Conservation (phyloP, 1,140 invertebrate genomes). For the Holotrichia oblita region DNA sequence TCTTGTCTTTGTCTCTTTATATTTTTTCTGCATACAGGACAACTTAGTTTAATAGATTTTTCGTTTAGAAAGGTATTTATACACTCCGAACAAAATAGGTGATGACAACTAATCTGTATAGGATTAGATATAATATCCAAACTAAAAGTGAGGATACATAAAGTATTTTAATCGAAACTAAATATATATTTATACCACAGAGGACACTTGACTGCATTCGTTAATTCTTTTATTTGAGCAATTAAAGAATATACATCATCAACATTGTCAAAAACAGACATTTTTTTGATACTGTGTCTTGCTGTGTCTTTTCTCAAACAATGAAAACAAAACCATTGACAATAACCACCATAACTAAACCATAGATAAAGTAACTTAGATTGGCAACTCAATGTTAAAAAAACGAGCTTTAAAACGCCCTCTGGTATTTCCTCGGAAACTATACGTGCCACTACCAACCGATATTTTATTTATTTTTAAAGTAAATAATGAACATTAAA, state of each 20-base stretch:
- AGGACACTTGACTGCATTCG: neutral
- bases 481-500: too few relatives aligned
- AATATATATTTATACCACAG: neutral
- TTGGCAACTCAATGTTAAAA: too few relatives aligned
- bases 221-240: neutral
- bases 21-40: neutral
- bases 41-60: neutral
- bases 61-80: neutral
- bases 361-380: too few relatives aligned
- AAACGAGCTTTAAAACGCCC: too few relatives aligned
- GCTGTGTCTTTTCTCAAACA: too few relatives aligned
- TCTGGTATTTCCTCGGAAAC: too few relatives aligned
- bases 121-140: slow-evolving; percentile 3
- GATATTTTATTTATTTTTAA: too few relatives aligned
- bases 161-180: neutral
- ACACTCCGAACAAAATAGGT: neutral
- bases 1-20: slow-evolving; percentile 2
- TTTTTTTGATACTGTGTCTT: too few relatives aligned
- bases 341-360: too few relatives aligned
- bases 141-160: slow-evolving; percentile 15
- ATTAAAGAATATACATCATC: neutral
- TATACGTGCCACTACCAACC: too few relatives aligned
- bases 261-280: neutral
- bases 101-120: neutral
- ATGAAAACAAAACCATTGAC: too few relatives aligned